phyloP scores from a whole-genome alignment of 2,113 vertebrate genomes.

The Thalassarche chlororhynchos region DNA sequence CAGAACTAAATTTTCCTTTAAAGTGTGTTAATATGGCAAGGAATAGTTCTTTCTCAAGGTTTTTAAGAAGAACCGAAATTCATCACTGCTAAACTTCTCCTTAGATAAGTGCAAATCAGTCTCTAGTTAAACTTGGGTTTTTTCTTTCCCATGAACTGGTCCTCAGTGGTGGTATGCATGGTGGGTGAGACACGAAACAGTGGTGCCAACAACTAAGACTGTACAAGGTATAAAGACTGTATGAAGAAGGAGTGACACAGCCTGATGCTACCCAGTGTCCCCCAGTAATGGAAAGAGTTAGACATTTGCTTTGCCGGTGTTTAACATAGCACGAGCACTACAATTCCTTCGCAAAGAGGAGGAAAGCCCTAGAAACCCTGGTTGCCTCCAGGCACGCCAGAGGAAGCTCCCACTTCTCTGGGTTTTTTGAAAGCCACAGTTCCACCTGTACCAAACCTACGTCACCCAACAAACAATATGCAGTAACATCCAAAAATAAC shows the following conservation, averaged over 20 bases:
- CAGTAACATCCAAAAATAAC: not conserved
- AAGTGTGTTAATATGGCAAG: not conserved
- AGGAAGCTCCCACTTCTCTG: not conserved
- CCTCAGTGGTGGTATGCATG: rapidly evolving
- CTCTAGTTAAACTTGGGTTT: not conserved
- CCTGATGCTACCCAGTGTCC: not conserved
- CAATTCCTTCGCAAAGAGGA: not conserved
- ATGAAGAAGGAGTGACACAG: not conserved
- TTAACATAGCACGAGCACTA: not conserved
- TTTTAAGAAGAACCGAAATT: not conserved
- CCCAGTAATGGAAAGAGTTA: not conserved
- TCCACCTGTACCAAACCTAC: not conserved
- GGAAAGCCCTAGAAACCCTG: not conserved
- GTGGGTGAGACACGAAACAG: not conserved
- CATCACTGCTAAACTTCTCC: not conserved
- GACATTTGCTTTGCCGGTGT: not conserved
- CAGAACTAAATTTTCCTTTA: not conserved
- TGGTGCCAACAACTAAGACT: not conserved
- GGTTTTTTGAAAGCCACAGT: not conserved
- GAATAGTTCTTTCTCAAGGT: not conserved
- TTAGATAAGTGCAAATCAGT: not conserved
- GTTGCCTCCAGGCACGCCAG: not conserved
- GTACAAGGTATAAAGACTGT: not conserved
- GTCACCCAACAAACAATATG: not conserved
- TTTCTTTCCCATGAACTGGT: not conserved